phyloP scores from a whole-genome alignment of 2,888 invertebrate genomes.

The Nipponacmea schrenckii region DNA sequence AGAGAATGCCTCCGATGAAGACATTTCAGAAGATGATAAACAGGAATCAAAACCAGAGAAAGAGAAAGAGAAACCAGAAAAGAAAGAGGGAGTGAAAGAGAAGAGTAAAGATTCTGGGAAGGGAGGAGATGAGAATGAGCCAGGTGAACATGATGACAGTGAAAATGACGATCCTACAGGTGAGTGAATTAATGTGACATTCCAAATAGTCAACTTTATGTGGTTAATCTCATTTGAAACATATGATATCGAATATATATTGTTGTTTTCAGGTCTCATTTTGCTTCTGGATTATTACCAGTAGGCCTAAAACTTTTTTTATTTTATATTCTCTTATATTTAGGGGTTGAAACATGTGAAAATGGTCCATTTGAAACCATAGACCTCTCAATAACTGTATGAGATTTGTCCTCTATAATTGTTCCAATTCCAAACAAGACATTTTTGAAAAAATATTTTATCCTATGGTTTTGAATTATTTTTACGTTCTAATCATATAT shows the following conservation, averaged over 20 bases:
- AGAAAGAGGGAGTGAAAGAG: conserved; percentile 35
- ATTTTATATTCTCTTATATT: no score
- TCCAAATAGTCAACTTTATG: no score
- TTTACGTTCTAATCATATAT: no score
- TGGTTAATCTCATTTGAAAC: neutral
- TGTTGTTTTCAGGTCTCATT: no score
- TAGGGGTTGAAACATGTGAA: no score
- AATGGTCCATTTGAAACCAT: no score
- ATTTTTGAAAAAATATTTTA: no score
- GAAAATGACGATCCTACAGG: conserved; percentile 73
- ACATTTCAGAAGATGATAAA: conserved; percentile 58
- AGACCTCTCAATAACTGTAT: neutral
- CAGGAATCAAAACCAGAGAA: conserved; percentile 38
- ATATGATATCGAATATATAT: no score
- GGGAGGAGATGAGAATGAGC: conserved; percentile 38
- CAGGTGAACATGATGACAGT: conserved; percentile 69
- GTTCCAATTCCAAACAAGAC: no score
- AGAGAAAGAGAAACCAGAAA: conserved; percentile 33
- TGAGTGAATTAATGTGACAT: conserved; percentile 38
- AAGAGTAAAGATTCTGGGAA: conserved; percentile 30
- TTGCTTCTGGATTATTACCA: no score
- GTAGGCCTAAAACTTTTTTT: no score
- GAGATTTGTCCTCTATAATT: neutral
- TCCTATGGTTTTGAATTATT: no score
- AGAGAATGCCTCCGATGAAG: conserved; percentile 57